Conservation (phyloP, 2,797 vertebrate genomes). For the Setipinna tenuifilis region DNA sequence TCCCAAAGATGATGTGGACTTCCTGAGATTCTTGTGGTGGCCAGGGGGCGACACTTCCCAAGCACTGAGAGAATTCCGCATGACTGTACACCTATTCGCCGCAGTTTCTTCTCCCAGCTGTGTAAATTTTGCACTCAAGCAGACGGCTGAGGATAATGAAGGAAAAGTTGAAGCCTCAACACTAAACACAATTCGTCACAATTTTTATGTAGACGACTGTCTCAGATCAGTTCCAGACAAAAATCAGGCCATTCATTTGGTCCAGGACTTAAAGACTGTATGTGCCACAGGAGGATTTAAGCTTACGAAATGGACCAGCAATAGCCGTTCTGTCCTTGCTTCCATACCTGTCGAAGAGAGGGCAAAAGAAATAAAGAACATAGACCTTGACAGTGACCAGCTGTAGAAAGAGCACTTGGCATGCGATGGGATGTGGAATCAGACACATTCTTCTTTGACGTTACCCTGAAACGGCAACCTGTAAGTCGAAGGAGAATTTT, state of each 20-base stretch:
- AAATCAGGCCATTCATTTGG: not conserved
- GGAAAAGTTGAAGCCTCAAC: not conserved
- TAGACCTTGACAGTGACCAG: not conserved
- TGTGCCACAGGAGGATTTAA: not conserved
- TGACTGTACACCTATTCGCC: not conserved
- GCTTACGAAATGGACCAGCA: not conserved
- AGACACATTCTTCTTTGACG: not conserved
- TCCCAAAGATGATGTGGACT: not conserved
- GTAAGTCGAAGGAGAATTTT: not conserved
- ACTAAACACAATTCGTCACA: not conserved
- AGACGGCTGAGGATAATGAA: not conserved
- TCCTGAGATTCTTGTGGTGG: not conserved
- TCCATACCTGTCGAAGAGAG: not conserved
- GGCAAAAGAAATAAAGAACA: not conserved
- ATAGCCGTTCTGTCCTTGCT: not conserved
- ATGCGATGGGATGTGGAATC: not conserved
- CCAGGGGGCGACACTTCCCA: not conserved
- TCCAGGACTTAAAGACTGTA: not conserved
- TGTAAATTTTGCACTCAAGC: not conserved
- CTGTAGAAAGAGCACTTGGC: not conserved
- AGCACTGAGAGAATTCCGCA: not conserved
- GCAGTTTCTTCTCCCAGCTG: not conserved
- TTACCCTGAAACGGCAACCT: not conserved
- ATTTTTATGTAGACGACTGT: constrained; percentile 7
- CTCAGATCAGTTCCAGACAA: not conserved